phyloP scores from a whole-genome alignment of 2,797 vertebrate genomes.

The Cynodonichthys magdalenae region DNA sequence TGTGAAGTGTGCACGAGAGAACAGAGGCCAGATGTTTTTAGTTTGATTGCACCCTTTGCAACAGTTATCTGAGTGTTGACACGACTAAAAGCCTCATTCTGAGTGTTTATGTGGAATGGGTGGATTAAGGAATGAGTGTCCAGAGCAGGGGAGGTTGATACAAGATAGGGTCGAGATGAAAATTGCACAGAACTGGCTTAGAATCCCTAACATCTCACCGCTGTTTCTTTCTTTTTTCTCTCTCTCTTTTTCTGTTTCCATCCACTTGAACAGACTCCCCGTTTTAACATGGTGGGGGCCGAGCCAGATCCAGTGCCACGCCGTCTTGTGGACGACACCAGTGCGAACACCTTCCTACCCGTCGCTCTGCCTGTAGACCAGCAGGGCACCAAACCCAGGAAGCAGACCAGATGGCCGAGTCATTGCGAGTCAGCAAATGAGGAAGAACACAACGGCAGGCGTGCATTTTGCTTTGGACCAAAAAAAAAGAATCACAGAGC shows the following conservation, averaged over 20 bases:
- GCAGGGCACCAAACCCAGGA: conserved; percentile 69
- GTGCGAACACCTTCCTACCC: conserved; percentile 59
- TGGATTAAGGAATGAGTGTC: conserved; percentile 58
- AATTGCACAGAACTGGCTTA: conserved; percentile 35
- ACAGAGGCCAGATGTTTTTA: conserved; percentile 74
- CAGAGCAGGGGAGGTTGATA: conserved; percentile 41
- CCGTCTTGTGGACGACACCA: conserved; percentile 73
- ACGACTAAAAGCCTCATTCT: conserved; percentile 68
- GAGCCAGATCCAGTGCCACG: conserved; percentile 72
- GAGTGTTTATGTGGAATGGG: conserved; percentile 60
- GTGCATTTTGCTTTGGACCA: conserved; percentile 69
- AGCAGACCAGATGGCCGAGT: conserved; percentile 64
- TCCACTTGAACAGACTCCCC: conserved; percentile 71
- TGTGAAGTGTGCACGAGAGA: conserved; percentile 50
- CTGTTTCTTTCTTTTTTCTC: conserved; percentile 3
- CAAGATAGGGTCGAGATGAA: conserved; percentile 57
- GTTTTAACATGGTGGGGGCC: conserved; percentile 62
- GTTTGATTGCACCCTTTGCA: conserved; percentile 71
- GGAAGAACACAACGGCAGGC: conserved; percentile 54
- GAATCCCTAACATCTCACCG: conserved; percentile 47
- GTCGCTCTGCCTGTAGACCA: conserved; percentile 65
- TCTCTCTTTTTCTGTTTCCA: neutral
- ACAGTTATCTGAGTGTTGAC: conserved; percentile 72
- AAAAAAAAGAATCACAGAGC: conserved; percentile 57
- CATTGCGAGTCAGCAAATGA: conserved; percentile 49